phyloP scores from a whole-genome alignment of 2,797 vertebrate species.

The Dermochelys coriacea region DNA sequence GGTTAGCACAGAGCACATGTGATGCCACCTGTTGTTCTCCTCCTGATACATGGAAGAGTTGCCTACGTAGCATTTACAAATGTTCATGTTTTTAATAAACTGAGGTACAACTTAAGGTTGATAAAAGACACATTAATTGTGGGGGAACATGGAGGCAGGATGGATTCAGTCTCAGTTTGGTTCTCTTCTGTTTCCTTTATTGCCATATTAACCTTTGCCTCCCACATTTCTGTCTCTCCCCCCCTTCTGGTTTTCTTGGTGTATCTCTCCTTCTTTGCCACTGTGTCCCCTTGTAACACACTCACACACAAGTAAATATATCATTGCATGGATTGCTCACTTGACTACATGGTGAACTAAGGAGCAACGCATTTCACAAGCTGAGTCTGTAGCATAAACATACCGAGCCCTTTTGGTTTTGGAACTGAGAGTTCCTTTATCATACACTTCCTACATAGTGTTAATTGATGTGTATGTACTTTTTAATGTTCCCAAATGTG shows the following conservation, averaged over 20 bases:
- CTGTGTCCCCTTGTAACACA: not conserved
- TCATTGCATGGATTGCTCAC: not conserved
- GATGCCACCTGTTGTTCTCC: not conserved
- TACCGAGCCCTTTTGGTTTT: not conserved
- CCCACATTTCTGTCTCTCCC: not conserved
- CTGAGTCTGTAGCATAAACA: not conserved
- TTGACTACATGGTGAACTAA: not conserved
- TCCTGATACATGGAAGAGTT: not conserved
- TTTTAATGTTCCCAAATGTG: not conserved
- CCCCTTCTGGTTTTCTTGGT: not conserved
- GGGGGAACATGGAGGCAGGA: not conserved
- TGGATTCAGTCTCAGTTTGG: not conserved
- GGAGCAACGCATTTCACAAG: not conserved
- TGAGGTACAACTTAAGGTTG: not conserved
- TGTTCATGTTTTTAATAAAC: not conserved
- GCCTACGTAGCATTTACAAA: not conserved
- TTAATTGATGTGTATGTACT: not conserved
- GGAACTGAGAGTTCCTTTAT: not conserved
- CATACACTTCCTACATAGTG: not conserved
- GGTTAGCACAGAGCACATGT: slow-evolving; percentile 63
- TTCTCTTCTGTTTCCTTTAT: not conserved
- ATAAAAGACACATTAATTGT: not conserved
- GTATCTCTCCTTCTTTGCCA: not conserved
- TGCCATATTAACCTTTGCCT: not conserved
- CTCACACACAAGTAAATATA: not conserved